Conservation (phyloP, 2,113 vertebrate genomes). For the Mastomys natalensis region DNA sequence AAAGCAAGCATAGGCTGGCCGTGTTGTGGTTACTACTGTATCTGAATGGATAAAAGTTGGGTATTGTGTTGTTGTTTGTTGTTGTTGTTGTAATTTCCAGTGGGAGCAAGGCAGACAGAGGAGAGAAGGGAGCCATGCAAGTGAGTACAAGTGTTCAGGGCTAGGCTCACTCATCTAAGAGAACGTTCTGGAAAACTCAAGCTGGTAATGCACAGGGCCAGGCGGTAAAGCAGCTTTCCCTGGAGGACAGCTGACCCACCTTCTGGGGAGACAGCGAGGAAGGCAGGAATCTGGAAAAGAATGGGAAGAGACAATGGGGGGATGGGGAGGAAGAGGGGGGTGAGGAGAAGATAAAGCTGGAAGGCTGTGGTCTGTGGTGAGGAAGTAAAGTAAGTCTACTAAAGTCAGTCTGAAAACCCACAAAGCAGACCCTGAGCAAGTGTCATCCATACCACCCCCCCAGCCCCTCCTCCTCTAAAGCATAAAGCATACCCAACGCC, state of each 20-base stretch:
- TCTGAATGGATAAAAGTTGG: neutral
- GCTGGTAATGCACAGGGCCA: accelerated
- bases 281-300: neutral
- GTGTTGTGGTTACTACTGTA: neutral
- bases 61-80: neutral
- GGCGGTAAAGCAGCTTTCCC: neutral
- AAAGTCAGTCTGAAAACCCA: neutral
- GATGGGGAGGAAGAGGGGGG: too few relatives aligned
- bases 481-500: neutral
- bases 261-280: neutral
- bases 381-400: accelerated
- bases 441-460: accelerated
- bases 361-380: neutral
- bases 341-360: neutral
- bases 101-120: neutral
- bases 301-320: accelerated
- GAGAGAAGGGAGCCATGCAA: neutral
- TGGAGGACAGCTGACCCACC: neutral
- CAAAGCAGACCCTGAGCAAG: neutral
- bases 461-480: neutral
- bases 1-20: neutral
- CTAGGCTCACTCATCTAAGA: accelerated
- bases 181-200: neutral
- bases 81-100: neutral
- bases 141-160: neutral